Percentiles rank a stretch among this genome's conserved stretches.
Conservation (phyloP, 2,113 vertebrate genomes). For the Peromyscus polionotus region DNA sequence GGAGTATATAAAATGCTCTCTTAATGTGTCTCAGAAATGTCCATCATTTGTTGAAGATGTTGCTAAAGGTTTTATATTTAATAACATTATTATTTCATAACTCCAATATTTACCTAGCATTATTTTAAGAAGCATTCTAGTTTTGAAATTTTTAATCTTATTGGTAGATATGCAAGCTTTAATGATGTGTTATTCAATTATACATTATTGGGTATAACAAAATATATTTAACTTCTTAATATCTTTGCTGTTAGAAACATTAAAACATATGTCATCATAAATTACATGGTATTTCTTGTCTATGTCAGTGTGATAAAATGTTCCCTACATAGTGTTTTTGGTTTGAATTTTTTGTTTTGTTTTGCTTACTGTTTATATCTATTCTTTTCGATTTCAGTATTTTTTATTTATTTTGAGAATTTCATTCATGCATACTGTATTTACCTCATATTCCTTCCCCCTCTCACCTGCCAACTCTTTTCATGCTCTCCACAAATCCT, state of each 20-base stretch:
- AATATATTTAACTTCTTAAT: background rate
- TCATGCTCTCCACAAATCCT: background rate
- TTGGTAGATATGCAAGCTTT: background rate
- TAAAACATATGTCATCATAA: background rate
- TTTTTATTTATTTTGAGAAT: background rate
- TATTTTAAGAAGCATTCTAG: background rate
- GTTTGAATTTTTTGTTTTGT: background rate
- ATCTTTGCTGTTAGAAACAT: background rate
- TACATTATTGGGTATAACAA: background rate
- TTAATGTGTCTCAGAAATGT: conserved; percentile 8
- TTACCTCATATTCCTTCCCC: background rate
- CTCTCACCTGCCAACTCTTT: background rate
- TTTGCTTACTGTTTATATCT: background rate
- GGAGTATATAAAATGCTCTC: background rate
- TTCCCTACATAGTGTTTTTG: background rate
- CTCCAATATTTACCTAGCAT: background rate
- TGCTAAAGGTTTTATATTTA: background rate
- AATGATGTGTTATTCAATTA: background rate
- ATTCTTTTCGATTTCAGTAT: background rate
- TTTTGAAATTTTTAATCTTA: background rate
- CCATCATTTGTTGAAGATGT: conserved; percentile 18
- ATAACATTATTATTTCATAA: background rate
- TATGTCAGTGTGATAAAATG: background rate
- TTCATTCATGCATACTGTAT: background rate
- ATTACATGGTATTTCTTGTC: background rate